Conservation (phyloP, 1,140 invertebrate species). For the Sipha flava region DNA sequence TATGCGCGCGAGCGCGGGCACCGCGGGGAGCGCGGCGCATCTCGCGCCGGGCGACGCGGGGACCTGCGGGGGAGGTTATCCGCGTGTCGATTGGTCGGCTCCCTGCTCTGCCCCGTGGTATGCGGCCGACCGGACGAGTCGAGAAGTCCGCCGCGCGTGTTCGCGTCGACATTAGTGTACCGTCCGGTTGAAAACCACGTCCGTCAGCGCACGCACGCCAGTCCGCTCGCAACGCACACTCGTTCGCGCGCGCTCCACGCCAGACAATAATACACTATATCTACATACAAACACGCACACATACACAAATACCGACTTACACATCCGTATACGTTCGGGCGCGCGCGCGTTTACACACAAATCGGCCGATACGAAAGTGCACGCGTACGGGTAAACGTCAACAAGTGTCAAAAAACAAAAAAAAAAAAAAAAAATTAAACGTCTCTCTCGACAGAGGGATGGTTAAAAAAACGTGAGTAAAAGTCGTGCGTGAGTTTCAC, state of each 20-base stretch:
- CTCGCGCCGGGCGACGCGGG: neutral
- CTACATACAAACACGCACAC: neutral
- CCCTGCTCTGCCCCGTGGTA: constrained; percentile 32
- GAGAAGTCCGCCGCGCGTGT: constrained; percentile 30
- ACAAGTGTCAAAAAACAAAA: too few relatives aligned
- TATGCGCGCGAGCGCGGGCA: neutral
- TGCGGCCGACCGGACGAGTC: constrained; percentile 30
- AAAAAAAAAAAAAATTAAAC: too few relatives aligned
- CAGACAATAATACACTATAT: too few relatives aligned
- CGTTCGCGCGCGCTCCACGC: too few relatives aligned
- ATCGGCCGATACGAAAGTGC: neutral
- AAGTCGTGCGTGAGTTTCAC: too few relatives aligned
- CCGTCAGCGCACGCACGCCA: neutral
- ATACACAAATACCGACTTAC: neutral
- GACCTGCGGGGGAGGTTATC: constrained; percentile 27
- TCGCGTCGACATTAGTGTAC: neutral
- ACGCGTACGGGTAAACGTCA: too few relatives aligned
- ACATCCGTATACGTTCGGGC: too few relatives aligned
- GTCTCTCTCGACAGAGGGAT: too few relatives aligned
- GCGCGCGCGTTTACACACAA: neutral
- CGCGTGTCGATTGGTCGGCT: constrained; percentile 26
- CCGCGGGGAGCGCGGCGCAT: neutral
- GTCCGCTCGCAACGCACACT: neutral
- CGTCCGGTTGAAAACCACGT: constrained; percentile 2
- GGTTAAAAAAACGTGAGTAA: too few relatives aligned